Evolutionary conservation across 2,888 invertebrate species (phyloP).

Genomic region (Cerceris rybyensis): DNA sequence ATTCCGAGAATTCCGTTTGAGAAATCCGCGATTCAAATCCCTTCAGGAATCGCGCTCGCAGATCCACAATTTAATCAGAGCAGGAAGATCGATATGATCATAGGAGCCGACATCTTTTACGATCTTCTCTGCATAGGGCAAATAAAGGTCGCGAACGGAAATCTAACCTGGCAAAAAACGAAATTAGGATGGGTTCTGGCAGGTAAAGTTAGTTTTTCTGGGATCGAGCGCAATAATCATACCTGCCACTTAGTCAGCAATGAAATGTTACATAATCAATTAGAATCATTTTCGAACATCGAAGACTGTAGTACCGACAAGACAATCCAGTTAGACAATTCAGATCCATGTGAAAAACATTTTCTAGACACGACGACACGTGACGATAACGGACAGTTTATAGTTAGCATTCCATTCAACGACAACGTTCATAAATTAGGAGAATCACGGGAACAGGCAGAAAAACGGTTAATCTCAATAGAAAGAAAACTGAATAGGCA

Average conservation of each 20-base stretch:
- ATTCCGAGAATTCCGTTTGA: background rate
- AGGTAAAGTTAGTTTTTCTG: too few relatives aligned
- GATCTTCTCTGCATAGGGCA: background rate
- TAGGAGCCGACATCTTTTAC: background rate
- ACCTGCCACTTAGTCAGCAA: background rate
- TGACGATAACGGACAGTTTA: background rate
- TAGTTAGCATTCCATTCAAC: background rate
- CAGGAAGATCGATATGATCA: background rate
- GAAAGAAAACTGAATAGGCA: background rate
- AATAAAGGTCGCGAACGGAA: too few relatives aligned
- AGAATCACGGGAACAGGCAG: background rate
- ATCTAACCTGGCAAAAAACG: too few relatives aligned
- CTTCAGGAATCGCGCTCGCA: background rate
- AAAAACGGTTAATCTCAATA: background rate
- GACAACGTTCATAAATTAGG: background rate
- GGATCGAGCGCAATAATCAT: too few relatives aligned
- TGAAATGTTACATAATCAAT: background rate
- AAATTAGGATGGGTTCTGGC: too few relatives aligned
- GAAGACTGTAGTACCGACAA: background rate
- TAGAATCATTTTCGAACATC: slow-evolving; percentile 2
- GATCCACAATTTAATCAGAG: background rate
- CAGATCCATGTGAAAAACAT: background rate
- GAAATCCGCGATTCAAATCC: too few relatives aligned
- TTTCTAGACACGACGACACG: background rate
- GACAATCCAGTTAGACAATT: background rate